These are phyloP conservation scores for Heptranchias perlo DNA, from an alignment of 2,113 vertebrate species.

Conservation along the genomic window DNA sequence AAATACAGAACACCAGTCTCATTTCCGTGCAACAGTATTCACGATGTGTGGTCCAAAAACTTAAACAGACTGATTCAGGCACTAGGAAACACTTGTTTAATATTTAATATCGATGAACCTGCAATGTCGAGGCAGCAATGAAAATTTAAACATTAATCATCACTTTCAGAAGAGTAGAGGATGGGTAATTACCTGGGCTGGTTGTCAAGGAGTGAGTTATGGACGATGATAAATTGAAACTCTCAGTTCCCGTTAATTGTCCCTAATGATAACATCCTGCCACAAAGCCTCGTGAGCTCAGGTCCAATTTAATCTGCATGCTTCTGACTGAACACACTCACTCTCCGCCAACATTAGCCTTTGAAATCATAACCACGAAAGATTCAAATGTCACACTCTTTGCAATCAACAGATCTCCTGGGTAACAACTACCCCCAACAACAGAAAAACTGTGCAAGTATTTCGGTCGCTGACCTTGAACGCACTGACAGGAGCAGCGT, in stretches of 20 bases:
- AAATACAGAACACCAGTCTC: neutral
- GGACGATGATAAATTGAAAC: neutral
- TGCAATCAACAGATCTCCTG: neutral
- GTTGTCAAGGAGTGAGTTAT: neutral
- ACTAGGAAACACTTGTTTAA: neutral
- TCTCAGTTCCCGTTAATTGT: neutral
- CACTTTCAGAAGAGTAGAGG: neutral
- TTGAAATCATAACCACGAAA: neutral
- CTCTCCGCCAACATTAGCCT: neutral
- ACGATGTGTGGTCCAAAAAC: neutral
- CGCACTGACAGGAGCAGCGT: neutral
- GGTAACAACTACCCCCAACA: neutral
- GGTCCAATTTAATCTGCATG: neutral
- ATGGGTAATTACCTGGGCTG: neutral
- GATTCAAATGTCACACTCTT: neutral
- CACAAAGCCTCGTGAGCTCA: neutral
- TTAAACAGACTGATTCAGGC: neutral
- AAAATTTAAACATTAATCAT: neutral
- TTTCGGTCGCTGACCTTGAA: neutral
- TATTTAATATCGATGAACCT: neutral
- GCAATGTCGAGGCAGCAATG: neutral
- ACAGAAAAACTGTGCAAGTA: neutral
- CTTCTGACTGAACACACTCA: neutral
- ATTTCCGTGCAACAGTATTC: neutral
- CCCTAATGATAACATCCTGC: constrained; percentile 9